A percentile compares a stretch with the other conserved stretches of the same genome.
These are phyloP conservation scores for Psophia crepitans DNA, from an alignment of 2,113 vertebrate species.

Conservation along the genomic window DNA sequence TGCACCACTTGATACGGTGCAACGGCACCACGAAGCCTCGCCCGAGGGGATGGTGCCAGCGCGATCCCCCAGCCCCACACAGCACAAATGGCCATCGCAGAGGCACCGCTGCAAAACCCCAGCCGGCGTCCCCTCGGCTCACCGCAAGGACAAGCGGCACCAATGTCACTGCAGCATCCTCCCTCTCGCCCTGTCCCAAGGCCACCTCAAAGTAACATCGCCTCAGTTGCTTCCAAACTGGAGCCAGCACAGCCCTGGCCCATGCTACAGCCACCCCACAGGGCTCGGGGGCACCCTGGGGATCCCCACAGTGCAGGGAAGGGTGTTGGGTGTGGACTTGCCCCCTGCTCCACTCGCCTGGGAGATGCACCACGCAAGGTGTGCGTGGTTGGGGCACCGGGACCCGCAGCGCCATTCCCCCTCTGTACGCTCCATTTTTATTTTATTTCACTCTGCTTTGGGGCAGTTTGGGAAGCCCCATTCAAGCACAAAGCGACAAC, in stretches of 20 bases:
- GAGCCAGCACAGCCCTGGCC: neutral
- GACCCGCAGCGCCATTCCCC: accelerated
- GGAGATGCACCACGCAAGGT: accelerated
- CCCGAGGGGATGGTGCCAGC: neutral
- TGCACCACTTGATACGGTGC: neutral
- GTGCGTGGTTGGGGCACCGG: accelerated
- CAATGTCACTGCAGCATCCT: accelerated
- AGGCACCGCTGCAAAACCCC: neutral
- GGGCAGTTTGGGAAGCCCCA: neutral
- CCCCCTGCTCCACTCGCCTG: accelerated
- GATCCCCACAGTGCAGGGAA: no score
- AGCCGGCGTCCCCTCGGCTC: neutral
- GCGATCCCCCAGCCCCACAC: accelerated
- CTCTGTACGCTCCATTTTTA: accelerated
- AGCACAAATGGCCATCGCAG: no score
- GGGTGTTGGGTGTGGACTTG: accelerated
- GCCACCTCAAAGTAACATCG: accelerated
- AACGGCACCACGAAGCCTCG: accelerated
- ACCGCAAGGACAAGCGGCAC: neutral
- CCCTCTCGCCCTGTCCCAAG: accelerated
- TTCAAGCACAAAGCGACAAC: neutral
- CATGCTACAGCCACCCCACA: accelerated
- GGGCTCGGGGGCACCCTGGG: neutral
- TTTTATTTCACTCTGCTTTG: neutral
- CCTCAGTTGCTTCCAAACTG: neutral